These are phyloP conservation scores for Synergus itoensis DNA, from an alignment of 2,888 invertebrate species.

Conservation along the genomic window DNA sequence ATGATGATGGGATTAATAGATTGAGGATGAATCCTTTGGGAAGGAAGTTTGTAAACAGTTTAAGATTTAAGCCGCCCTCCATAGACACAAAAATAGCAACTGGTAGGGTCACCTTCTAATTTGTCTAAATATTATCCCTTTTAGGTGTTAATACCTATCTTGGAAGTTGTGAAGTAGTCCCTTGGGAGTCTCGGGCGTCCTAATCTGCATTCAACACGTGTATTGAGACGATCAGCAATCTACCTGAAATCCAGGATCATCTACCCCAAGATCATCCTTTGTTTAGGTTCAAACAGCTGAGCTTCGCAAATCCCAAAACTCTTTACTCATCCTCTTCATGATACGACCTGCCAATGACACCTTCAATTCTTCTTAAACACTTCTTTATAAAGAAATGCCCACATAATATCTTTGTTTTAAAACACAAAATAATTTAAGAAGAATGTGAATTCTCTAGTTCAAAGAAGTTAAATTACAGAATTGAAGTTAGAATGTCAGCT, in stretches of 20 bases:
- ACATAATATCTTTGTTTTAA: not conserved
- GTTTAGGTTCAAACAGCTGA: slow-evolving; percentile 52
- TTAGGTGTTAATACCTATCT: slow-evolving; percentile 50
- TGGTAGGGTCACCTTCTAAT: slow-evolving; percentile 54
- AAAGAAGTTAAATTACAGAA: no score
- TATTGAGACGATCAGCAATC: slow-evolving; percentile 42
- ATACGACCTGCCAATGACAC: slow-evolving; percentile 46
- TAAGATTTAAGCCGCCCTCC: not conserved
- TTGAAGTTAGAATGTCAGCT: no score
- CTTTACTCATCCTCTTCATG: slow-evolving; percentile 25
- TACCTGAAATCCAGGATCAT: no score
- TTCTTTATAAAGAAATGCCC: not conserved
- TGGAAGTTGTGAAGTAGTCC: slow-evolving; percentile 23
- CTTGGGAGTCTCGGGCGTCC: slow-evolving; percentile 47
- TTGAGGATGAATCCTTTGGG: not conserved
- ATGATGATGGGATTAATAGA: not conserved
- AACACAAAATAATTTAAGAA: no score
- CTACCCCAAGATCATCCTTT: slow-evolving; percentile 61
- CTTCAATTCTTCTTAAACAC: not conserved
- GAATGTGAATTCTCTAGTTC: no score
- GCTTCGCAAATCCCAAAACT: slow-evolving; percentile 51
- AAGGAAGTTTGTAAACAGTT: not conserved
- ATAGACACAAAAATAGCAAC: slow-evolving; percentile 39
- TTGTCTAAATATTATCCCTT: slow-evolving; percentile 60
- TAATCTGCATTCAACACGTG: slow-evolving; percentile 47